Evolutionary conservation across 1,140 invertebrate genomes (phyloP).

Genomic region (Meteorus sp.): DNA sequence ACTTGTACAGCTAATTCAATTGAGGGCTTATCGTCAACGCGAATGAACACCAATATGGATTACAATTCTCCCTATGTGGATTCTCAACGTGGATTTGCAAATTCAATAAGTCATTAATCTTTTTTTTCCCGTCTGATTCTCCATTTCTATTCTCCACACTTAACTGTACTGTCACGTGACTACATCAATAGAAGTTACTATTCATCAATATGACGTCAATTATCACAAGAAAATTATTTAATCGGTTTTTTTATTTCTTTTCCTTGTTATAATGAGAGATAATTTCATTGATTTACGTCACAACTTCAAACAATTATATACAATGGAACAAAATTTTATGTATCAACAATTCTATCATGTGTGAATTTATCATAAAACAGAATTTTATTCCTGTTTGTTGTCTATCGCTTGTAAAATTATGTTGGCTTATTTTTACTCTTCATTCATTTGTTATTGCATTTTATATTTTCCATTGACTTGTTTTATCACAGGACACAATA

Average conservation of each 20-base stretch:
- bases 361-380: no score
- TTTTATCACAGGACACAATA: slow-evolving; percentile 1
- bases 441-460: neutral
- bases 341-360: no score
- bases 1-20: slow-evolving; percentile 13
- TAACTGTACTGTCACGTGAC: no score
- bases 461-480: neutral
- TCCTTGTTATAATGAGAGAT: neutral
- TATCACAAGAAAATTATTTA: neutral
- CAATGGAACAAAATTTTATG: no score
- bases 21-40: slow-evolving; percentile 12
- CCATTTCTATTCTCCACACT: no score
- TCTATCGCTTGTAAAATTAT: neutral
- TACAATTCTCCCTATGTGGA: neutral
- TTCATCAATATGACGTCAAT: neutral
- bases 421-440: no score
- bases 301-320: neutral
- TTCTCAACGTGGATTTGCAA: neutral
- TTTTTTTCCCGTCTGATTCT: neutral
- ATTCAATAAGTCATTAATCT: slow-evolving; percentile 3
- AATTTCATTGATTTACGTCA: neutral
- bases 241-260: neutral
- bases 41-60: neutral
- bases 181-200: neutral
- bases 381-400: no score